Percentiles rank a stretch among this genome's conserved stretches.
phyloP scores from a whole-genome alignment of 2,113 vertebrate species.

The Acrocephalus arundinaceus region DNA sequence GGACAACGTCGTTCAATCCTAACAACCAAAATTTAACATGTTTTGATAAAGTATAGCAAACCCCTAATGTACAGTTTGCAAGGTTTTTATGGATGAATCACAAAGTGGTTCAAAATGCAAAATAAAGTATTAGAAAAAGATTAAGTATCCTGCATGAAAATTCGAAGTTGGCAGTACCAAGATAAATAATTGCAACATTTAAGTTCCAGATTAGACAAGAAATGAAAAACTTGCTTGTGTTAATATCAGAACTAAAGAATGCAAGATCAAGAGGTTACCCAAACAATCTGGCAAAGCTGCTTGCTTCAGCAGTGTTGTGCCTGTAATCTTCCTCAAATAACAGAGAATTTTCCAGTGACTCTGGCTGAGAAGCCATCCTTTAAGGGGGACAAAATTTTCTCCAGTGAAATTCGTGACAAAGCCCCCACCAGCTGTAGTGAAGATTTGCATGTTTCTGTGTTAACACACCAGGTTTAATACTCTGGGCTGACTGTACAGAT shows the following conservation, averaged over 20 bases:
- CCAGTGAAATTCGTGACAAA: background rate
- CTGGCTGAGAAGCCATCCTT: background rate
- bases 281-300: background rate
- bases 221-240: background rate
- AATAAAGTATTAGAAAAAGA: background rate
- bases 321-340: background rate
- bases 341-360: background rate
- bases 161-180: background rate
- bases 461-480: background rate
- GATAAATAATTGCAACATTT: background rate
- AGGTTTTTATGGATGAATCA: background rate
- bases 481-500: background rate
- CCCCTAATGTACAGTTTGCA: background rate
- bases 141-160: background rate
- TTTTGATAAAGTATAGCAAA: background rate
- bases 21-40: background rate
- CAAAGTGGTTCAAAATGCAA: background rate
- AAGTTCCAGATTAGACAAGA: background rate
- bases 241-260: constrained; percentile 20
- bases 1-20: background rate
- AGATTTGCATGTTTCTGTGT: background rate
- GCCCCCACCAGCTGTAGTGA: background rate
- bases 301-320: background rate
- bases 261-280: background rate
- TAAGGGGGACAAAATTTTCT: background rate